These are phyloP conservation scores for Ptycholaimellus sp. DNA, from an alignment of 2,888 invertebrate species.

Conservation along the genomic window DNA sequence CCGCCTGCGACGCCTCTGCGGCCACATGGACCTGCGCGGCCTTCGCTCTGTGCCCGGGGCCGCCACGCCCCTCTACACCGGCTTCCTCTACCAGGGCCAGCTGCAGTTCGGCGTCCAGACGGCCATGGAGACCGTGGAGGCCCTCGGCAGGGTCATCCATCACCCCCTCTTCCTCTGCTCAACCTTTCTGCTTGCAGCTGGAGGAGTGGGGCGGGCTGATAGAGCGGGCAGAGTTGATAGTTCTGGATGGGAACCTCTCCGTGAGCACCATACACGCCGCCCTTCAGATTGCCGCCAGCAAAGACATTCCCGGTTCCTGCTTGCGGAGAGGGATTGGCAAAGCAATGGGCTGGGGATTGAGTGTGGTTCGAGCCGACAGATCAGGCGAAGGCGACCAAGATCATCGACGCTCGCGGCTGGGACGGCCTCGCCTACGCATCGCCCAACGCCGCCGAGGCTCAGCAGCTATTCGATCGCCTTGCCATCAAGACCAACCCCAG, in stretches of 20 bases:
- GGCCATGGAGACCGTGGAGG: too few relatives aligned
- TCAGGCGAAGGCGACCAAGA: slow-evolving; percentile 24
- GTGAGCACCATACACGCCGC: slow-evolving; percentile 36
- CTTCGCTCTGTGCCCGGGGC: not conserved
- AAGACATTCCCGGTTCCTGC: not conserved
- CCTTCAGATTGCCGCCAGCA: slow-evolving; percentile 9
- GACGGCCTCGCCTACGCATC: slow-evolving; percentile 1
- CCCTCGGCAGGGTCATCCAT: too few relatives aligned
- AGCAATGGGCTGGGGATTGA: slow-evolving; percentile 12
- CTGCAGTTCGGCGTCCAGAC: too few relatives aligned
- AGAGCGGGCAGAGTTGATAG: slow-evolving; percentile 43
- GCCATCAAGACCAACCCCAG: too few relatives aligned
- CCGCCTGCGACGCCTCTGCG: slow-evolving; percentile 8
- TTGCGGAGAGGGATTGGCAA: too few relatives aligned
- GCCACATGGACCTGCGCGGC: slow-evolving; percentile 9
- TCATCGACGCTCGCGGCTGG: slow-evolving; percentile 19
- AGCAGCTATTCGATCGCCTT: too few relatives aligned
- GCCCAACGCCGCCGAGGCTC: not conserved
- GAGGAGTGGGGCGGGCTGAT: slow-evolving; percentile 38
- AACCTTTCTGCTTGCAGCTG: too few relatives aligned
- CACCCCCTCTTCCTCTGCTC: too few relatives aligned
- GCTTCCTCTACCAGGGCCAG: too few relatives aligned
- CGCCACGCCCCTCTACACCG: too few relatives aligned
- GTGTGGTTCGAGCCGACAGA: slow-evolving; percentile 33
- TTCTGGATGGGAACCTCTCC: slow-evolving; percentile 61